A percentile compares a stretch with the other conserved stretches of the same genome.
phyloP scores from a whole-genome alignment of 2,797 vertebrate species.

The Arctocebus calabarensis region DNA sequence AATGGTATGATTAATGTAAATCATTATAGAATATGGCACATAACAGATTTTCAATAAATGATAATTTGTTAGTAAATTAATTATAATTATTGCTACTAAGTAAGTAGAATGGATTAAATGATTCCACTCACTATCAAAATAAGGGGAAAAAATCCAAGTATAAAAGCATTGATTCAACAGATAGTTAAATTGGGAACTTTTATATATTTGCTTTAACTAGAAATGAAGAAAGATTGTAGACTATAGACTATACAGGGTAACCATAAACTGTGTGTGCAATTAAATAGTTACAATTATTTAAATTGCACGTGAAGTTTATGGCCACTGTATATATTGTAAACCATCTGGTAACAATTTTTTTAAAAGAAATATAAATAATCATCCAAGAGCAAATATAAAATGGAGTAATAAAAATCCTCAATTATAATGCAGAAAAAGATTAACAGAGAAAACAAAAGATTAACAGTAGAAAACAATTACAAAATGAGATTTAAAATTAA shows the following conservation, averaged over 20 bases:
- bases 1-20: constrained; percentile 1
- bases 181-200: neutral
- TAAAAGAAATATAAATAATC: neutral
- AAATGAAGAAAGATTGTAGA: neutral
- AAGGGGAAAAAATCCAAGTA: neutral
- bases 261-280: too few species aligned
- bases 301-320: too few species aligned
- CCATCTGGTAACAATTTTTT: neutral
- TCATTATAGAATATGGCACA: neutral
- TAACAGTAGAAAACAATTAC: neutral
- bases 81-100: neutral
- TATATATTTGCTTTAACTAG: neutral
- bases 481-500: neutral
- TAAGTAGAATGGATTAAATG: neutral
- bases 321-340: neutral
- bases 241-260: neutral
- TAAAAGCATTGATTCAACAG: neutral
- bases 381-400: neutral
- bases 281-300: too few species aligned
- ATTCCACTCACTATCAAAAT: neutral
- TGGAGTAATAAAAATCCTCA: neutral
- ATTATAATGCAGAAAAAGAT: neutral
- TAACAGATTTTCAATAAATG: neutral
- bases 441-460: neutral
- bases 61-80: neutral